phyloP scores from a whole-genome alignment of 2,113 vertebrate genomes.

The Empidonax traillii region DNA sequence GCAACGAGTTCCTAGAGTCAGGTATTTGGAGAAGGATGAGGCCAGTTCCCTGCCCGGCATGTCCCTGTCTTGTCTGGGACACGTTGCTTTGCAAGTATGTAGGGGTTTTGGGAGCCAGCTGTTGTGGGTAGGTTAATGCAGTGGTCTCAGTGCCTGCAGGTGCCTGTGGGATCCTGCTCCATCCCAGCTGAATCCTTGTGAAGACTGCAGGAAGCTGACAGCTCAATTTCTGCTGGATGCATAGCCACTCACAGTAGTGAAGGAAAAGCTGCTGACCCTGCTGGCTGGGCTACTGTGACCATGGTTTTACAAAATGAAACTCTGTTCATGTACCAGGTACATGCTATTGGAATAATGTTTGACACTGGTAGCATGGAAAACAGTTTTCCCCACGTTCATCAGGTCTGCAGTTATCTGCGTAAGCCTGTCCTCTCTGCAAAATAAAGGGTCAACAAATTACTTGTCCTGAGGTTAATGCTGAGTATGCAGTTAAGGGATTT shows the following conservation, averaged over 20 bases:
- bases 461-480: not conserved
- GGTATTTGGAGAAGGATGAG: not conserved
- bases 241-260: not conserved
- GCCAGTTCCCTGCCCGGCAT: fast-evolving
- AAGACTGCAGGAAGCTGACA: not conserved
- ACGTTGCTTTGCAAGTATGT: fast-evolving
- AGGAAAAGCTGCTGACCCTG: not conserved
- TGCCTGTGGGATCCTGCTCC: not conserved
- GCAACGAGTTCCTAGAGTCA: not conserved
- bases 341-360: not conserved
- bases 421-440: not conserved
- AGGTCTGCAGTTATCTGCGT: not conserved
- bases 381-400: not conserved
- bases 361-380: not conserved
- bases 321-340: not conserved
- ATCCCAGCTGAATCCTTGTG: not conserved
- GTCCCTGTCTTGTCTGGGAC: fast-evolving
- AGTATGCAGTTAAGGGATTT: not conserved
- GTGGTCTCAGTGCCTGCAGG: not conserved
- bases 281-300: not conserved
- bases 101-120: not conserved
- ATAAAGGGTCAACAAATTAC: not conserved
- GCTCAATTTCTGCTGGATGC: not conserved
- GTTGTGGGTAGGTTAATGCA: not conserved
- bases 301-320: not conserved